Evolutionary conservation across 2,113 vertebrate species (phyloP), one percentile per base, ranked within the genome.

Genomic region (Xenopus laevis): DNA sequence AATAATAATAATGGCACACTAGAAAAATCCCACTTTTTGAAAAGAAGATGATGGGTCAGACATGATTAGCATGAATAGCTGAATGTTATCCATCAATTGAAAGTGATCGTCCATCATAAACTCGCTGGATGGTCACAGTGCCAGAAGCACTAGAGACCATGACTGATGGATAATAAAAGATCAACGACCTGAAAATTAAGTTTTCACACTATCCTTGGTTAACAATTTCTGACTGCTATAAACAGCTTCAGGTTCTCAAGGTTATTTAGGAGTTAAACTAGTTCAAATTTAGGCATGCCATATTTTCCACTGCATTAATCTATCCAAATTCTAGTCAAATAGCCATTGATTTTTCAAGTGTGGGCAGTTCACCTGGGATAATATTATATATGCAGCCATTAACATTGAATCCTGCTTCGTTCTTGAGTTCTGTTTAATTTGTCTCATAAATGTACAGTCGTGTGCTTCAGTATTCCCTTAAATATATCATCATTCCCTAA

Each of bases 161-260:
- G 71, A 74, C 64, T 61, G 23, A 44, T 33, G 17, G 44, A 60
- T 68, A 59, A 67, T 74, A 74, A 46, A 68, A n/a, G 57, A 67
- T 68, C 44, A 74, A n/a, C 23, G 18, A 68, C 65, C 72, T 68
- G 17, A 20, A 74, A 61, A 68, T 30, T 23, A 33, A 30, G 57
- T 16, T 57, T 68, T 68, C 20, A 52, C 21, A 30, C 45, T 71
- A 52, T 27, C 50, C 21, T 30, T 62, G 53, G 27, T 13, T 69
- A 65, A 65, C 52, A 55, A 17, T n/a, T 61, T 66, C 46, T 74
- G 71, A 66, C 57, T 66, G 53, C 40, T 21, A n/a, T 53, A 72
- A 72, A 59, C n/a, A 2, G 61, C 27, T 17, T 40, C 55, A 27
- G 23, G 23, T 1, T 27, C 23, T 27, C 23, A 46, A 72, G 60